These are phyloP conservation scores for Dunckerocampus dactyliophorus DNA, from an alignment of 2,113 vertebrate genomes.

Conservation along the genomic window DNA sequence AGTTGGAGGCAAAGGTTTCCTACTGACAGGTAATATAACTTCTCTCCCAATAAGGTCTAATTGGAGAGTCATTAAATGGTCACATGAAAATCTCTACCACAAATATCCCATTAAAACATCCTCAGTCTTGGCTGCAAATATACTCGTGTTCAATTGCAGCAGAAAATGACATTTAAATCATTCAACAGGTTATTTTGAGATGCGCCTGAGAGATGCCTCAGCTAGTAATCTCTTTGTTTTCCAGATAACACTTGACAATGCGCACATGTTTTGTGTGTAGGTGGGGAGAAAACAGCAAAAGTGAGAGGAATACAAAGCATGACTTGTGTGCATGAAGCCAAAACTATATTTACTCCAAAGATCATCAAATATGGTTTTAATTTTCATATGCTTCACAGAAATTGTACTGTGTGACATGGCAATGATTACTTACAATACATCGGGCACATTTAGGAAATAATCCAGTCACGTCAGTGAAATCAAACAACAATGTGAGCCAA, in stretches of 20 bases:
- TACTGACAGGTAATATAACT: slow-evolving; percentile 35
- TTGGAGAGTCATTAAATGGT: slow-evolving; percentile 17
- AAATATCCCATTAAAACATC: slow-evolving; percentile 22
- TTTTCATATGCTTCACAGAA: not conserved
- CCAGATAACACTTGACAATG: slow-evolving; percentile 2
- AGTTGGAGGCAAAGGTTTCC: slow-evolving; percentile 21
- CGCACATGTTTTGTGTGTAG: not conserved
- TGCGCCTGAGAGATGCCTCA: not conserved
- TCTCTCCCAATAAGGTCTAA: slow-evolving; percentile 13
- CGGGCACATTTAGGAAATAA: not conserved
- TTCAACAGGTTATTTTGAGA: slow-evolving; percentile 3
- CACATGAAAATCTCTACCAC: not conserved
- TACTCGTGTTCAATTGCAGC: not conserved
- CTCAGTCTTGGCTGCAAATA: not conserved
- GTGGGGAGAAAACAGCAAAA: not conserved
- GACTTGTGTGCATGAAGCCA: not conserved
- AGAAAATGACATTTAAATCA: not conserved
- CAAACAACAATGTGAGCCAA: not conserved
- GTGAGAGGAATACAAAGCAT: not conserved
- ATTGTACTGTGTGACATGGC: not conserved
- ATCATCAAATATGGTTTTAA: not conserved
- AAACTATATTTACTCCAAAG: not conserved
- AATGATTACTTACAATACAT: not conserved
- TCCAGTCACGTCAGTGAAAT: not conserved
- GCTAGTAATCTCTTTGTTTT: not conserved